Conservation (phyloP, 1,140 invertebrate genomes). For the Drosophila bipectinata region DNA sequence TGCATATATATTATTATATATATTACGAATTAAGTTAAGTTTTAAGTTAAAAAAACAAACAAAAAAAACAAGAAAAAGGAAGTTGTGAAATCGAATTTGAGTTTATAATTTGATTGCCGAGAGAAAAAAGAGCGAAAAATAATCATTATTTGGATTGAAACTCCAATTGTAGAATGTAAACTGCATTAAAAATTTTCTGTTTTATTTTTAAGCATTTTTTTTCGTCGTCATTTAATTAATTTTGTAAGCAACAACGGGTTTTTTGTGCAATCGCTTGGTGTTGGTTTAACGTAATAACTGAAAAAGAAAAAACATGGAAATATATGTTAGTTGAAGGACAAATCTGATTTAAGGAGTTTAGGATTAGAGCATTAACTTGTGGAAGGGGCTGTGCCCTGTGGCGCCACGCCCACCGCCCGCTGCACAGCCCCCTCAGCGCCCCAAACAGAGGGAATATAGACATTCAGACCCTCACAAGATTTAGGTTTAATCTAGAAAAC, state of each 20-base stretch:
- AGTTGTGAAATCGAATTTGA: slow-evolving; percentile 6
- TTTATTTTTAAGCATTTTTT: slow-evolving; percentile 41
- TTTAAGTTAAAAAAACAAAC: not conserved
- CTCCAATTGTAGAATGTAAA: slow-evolving; percentile 14
- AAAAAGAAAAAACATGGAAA: slow-evolving; percentile 5
- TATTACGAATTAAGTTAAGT: not conserved
- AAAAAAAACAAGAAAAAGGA: not conserved
- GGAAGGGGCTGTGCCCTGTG: slow-evolving; percentile 32
- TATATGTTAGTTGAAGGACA: slow-evolving; percentile 5
- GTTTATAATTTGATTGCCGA: slow-evolving; percentile 7
- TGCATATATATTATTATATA: not conserved
- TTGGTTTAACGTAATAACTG: slow-evolving; percentile 57
- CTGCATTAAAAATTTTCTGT: slow-evolving; percentile 34
- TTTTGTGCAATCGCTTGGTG: slow-evolving; percentile 84
- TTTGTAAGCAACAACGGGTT: slow-evolving; percentile 82
- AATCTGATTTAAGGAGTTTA: slow-evolving; percentile 12
- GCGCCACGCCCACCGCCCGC: slow-evolving; percentile 34
- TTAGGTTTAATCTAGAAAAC: slow-evolving; percentile 38
- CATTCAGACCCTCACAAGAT: not conserved
- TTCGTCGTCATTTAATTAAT: slow-evolving; percentile 56
- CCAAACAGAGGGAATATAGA: not conserved
- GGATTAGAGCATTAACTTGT: not conserved
- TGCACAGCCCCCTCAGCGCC: slow-evolving; percentile 16
- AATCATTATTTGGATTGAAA: slow-evolving; percentile 1
- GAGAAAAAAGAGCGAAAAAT: not conserved